Base-by-base conservation (phyloP, 2,113 vertebrate species). In the Eira barbara region DNA sequence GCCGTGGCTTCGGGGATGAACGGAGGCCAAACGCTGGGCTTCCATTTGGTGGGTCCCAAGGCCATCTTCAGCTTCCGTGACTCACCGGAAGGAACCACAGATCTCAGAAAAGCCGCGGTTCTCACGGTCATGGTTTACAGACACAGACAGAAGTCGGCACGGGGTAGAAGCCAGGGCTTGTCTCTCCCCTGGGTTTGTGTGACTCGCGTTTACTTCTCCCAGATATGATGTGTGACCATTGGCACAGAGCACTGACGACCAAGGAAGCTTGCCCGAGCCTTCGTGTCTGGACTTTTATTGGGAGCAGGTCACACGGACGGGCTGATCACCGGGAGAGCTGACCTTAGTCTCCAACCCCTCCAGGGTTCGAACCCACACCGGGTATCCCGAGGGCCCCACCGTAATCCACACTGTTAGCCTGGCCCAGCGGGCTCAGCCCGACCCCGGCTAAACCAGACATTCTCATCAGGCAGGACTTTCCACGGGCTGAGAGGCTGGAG, bases 181-280 rank as follows among this genome's bases (percentile, higher is more conserved):
- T 25, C 69, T 36, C n/a, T 0, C 25, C 39, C 12, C 39, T 3
- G 34, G 36, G 20, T 6, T 31, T 5, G 31, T 4, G 4, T 29
- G 36, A 21, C 39, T 6, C 13, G 39, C 0, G 0, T 14, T 15
- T 12, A 2, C 69, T 45, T 55, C 42, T 39, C 12, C 34, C 21
- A 18, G 12, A 31, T 49, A 9, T 0, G 23, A 31, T 0, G 7
- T 10, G 55, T 23, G 57, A 67, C 39, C 2, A 1, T 13, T 20
- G 5, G 0, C 10, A 14, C 14, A 3, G 45, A 59, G 42, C 20
- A 13, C 2, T 9, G 61, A n/a, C 82, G 10, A 4, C n/a, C 25
- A 3, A 17, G 57, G 63, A 89, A 29, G 63, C 1, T 34, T 29
- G 7, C 71, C 36, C 0, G 8, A 65, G 47, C 8, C 39, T 31